phyloP scores from a whole-genome alignment of 2,113 vertebrate species.

The Pristiophorus japonicus region DNA sequence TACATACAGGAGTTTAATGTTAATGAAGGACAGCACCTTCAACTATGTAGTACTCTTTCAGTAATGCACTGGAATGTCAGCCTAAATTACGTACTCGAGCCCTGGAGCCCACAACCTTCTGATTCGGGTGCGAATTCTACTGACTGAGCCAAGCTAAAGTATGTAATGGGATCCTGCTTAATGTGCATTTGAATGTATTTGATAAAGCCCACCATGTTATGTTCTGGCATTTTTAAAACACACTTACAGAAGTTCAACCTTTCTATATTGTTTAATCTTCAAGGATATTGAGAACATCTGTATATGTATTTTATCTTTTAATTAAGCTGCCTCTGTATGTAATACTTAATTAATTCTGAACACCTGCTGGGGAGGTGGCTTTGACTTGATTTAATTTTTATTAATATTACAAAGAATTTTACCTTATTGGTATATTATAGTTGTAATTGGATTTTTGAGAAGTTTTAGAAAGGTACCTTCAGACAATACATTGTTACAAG shows the following conservation, averaged over 20 bases:
- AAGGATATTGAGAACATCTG: conserved; percentile 14
- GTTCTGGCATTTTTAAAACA: not conserved
- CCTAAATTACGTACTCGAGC: not conserved
- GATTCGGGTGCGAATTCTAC: not conserved
- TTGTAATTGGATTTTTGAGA: not conserved
- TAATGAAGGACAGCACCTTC: not conserved
- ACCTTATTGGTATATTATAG: conserved; percentile 18
- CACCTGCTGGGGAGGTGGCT: not conserved
- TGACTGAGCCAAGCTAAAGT: not conserved
- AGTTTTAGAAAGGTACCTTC: not conserved
- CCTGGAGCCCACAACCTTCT: not conserved
- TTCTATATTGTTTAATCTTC: not conserved
- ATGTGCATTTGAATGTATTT: not conserved
- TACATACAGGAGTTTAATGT: not conserved
- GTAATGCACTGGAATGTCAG: not conserved
- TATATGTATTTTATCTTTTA: conserved; percentile 31
- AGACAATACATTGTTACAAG: not conserved
- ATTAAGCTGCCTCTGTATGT: conserved; percentile 2
- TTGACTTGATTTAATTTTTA: conserved; percentile 30
- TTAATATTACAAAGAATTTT: conserved; percentile 26
- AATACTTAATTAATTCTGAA: conserved; percentile 5
- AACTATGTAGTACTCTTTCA: not conserved
- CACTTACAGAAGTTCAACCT: not conserved
- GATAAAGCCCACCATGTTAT: not conserved
- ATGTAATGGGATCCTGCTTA: not conserved